Evolutionary conservation across 2,797 vertebrate genomes (phyloP).

Genomic region (Diceros bicornis): DNA sequence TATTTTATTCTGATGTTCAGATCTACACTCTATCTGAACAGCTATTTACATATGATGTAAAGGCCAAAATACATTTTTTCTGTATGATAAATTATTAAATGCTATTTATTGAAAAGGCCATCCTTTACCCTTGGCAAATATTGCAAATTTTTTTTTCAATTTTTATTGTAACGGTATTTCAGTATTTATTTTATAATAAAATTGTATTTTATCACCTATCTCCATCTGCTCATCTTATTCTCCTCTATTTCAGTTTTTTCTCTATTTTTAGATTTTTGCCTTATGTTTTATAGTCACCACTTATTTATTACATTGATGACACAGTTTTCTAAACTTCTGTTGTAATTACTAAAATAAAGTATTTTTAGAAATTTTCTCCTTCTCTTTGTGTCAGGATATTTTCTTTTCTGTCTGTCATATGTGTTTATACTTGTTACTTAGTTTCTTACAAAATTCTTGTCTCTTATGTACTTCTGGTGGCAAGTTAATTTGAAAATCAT

Average conservation of each 20-base stretch:
- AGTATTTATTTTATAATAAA: background rate
- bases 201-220: background rate
- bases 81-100: too few relatives aligned
- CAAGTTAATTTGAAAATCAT: background rate
- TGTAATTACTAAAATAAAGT: background rate
- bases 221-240: background rate
- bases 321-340: background rate
- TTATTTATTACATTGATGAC: background rate
- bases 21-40: background rate
- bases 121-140: background rate
- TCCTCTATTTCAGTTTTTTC: background rate
- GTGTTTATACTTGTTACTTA: background rate
- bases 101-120: too few relatives aligned
- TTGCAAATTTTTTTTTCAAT: background rate
- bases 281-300: background rate
- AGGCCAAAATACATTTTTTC: too few relatives aligned
- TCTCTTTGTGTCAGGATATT: background rate
- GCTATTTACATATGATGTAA: background rate
- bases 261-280: background rate
- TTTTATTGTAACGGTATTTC: background rate
- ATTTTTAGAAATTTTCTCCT: background rate
- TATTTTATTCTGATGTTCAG: background rate
- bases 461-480: background rate
- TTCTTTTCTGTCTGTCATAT: background rate
- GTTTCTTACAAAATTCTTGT: background rate